A percentile compares a stretch with the other conserved stretches of the same genome.
Conservation (phyloP, 53 echinoderm and acorn worm genomes). For the Patiria pectinifera region DNA sequence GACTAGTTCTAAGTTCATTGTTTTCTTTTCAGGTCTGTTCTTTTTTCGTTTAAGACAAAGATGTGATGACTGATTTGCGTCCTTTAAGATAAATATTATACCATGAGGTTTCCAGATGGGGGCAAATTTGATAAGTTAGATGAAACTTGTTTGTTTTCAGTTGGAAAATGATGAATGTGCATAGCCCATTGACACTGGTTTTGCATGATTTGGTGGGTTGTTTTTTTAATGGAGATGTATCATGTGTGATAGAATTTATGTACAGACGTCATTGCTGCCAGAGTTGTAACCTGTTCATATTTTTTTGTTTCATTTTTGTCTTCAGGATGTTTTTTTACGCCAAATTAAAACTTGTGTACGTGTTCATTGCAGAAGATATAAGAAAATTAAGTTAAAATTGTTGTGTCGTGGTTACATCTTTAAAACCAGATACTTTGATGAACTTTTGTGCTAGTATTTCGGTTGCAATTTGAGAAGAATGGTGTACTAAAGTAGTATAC, state of each 20-base stretch:
- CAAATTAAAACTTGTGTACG: background rate
- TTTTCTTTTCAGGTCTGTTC: background rate
- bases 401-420: background rate
- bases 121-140: background rate
- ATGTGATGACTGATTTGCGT: background rate
- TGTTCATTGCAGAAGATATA: background rate
- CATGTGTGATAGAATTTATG: background rate
- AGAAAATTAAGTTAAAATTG: background rate
- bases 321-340: background rate
- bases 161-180: background rate
- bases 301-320: background rate
- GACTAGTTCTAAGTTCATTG: background rate
- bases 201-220: background rate
- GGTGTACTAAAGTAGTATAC: background rate
- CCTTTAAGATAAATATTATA: background rate
- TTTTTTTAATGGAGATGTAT: background rate
- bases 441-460: conserved; percentile 40
- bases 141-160: background rate
- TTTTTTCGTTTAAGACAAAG: background rate
- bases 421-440: background rate
- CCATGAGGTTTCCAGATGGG: background rate
- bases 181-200: background rate
- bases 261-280: background rate
- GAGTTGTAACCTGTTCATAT: background rate
- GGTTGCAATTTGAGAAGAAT: conserved; percentile 6